Conservation (phyloP, 2,113 vertebrate species). For the Anseranas semipalmata region DNA sequence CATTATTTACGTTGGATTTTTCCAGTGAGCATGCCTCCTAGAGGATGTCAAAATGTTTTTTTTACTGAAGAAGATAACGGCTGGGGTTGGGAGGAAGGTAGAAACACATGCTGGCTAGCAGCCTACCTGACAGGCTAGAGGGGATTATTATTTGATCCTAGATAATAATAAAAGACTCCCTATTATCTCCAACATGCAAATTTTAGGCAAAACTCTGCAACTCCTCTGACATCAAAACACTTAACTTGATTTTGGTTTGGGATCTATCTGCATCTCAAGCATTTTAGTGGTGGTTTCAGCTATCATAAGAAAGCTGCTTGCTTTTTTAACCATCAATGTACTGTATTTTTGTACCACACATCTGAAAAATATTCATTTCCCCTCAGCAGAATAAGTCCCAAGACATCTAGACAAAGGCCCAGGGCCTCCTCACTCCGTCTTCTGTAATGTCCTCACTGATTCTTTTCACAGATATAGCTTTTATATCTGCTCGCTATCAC, state of each 20-base stretch:
- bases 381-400: background rate
- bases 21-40: background rate
- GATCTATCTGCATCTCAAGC: background rate
- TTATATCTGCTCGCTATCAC: background rate
- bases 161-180: background rate
- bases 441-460: background rate
- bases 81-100: background rate
- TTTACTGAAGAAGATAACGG: background rate
- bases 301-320: background rate
- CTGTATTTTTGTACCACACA: background rate
- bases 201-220: background rate
- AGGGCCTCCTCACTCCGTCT: background rate
- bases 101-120: background rate
- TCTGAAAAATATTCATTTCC: background rate
- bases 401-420: background rate
- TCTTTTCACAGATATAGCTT: background rate
- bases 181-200: background rate
- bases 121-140: background rate
- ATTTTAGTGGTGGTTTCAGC: background rate
- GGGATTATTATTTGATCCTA: background rate
- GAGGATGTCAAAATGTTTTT: background rate
- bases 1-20: background rate
- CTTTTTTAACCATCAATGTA: background rate
- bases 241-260: background rate
- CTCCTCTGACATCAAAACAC: background rate